These are phyloP conservation scores for Palythoa heliodiscus DNA, from an alignment of 92 coral and sea anemone genomes.

Conservation along the genomic window DNA sequence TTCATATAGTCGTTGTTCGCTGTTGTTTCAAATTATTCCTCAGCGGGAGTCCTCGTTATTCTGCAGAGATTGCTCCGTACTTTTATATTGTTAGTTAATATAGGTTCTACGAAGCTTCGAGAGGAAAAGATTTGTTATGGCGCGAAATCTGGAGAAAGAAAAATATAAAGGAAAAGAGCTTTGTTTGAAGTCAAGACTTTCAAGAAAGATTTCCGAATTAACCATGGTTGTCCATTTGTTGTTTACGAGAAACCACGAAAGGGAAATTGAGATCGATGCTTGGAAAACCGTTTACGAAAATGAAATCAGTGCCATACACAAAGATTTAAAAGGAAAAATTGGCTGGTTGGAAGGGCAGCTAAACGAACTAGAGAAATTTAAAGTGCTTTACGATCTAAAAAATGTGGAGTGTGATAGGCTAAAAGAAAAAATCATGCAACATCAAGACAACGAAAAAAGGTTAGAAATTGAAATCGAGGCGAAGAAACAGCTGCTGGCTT, in stretches of 20 bases:
- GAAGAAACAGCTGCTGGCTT: conserved; percentile 58
- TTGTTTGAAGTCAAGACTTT: conserved; percentile 82
- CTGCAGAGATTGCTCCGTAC: neutral
- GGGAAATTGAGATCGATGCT: conserved; percentile 89
- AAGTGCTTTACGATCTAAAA: conserved; percentile 82
- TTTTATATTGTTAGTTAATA: neutral
- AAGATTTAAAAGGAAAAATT: conserved; percentile 83
- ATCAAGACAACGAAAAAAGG: conserved; percentile 68
- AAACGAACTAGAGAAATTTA: conserved; percentile 85
- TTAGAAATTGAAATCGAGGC: conserved; percentile 51
- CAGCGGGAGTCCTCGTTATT: conserved; percentile 1
- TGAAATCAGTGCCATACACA: conserved; percentile 73
- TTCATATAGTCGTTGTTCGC: neutral
- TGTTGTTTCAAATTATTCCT: neutral
- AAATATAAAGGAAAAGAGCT: conserved; percentile 44
- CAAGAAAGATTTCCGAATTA: conserved; percentile 92
- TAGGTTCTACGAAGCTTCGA: neutral
- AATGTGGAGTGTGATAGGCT: conserved; percentile 76
- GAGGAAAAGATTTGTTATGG: neutral
- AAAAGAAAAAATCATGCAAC: conserved; percentile 68
- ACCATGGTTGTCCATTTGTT: conserved; percentile 93
- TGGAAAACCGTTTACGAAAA: conserved; percentile 83
- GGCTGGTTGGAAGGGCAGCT: conserved; percentile 95
- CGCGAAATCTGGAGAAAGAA: conserved; percentile 39
- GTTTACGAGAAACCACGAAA: conserved; percentile 95